Conservation (phyloP, 53 echinoderm and acorn worm genomes). For the Paelopatides confundens region DNA sequence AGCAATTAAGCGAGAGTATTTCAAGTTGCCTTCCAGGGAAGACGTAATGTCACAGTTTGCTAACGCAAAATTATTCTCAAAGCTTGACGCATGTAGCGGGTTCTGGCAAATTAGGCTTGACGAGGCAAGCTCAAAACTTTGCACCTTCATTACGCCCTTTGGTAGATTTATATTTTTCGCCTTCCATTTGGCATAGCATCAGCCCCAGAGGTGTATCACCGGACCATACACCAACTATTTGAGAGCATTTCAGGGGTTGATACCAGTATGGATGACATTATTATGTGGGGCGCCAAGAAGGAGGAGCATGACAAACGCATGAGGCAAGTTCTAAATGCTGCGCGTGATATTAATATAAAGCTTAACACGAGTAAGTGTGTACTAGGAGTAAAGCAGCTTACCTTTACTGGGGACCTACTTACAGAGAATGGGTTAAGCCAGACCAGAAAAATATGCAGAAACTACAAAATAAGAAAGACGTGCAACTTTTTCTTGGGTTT, state of each 20-base stretch:
- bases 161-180: not conserved
- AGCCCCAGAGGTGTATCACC: slow-evolving; percentile 33
- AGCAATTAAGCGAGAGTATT: no score
- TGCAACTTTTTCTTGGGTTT: slow-evolving; percentile 64
- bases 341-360: not conserved
- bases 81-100: not conserved
- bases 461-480: not conserved
- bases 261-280: not conserved
- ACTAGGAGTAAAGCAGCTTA: not conserved
- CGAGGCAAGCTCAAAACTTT: not conserved
- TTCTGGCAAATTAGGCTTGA: not conserved
- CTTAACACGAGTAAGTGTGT: not conserved
- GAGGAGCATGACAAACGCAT: slow-evolving; percentile 36
- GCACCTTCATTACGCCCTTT: slow-evolving; percentile 19
- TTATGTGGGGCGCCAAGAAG: slow-evolving; percentile 13
- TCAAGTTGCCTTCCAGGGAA: no score
- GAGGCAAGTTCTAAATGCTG: not conserved
- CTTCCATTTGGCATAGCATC: not conserved
- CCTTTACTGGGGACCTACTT: not conserved
- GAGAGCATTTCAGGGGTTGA: not conserved
- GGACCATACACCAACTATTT: slow-evolving; percentile 8
- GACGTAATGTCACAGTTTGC: no score
- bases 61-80: not conserved
- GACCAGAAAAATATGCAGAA: slow-evolving; percentile 3
- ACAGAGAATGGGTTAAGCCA: slow-evolving; percentile 43